Conservation (phyloP, 1,140 invertebrate species). For the Helicoverpa armigera region DNA sequence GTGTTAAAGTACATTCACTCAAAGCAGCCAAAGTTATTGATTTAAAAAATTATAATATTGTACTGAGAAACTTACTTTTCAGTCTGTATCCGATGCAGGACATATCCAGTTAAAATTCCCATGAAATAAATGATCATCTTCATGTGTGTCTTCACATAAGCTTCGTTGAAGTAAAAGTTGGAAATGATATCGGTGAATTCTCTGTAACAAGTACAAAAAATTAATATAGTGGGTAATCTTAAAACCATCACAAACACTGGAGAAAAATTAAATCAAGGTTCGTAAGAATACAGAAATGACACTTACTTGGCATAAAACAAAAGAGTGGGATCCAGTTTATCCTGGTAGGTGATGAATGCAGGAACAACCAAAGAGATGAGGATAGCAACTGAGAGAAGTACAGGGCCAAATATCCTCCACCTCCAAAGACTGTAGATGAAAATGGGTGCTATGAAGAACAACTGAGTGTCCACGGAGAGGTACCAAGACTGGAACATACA, state of each 20-base stretch:
- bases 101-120: slow-evolving; percentile 88
- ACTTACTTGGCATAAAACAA: slow-evolving; percentile 90
- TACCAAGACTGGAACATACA: slow-evolving; percentile 98
- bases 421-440: slow-evolving; percentile 91
- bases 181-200: slow-evolving; percentile 88
- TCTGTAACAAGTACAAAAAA: slow-evolving; percentile 80
- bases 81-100: slow-evolving; percentile 88
- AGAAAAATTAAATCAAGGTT: not conserved
- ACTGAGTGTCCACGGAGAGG: slow-evolving; percentile 94
- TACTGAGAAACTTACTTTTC: slow-evolving; percentile 82
- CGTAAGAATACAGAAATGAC: too few relatives aligned
- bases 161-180: slow-evolving; percentile 88
- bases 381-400: slow-evolving; percentile 86
- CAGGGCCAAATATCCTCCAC: slow-evolving; percentile 88
- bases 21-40: too few relatives aligned
- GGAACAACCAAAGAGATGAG: slow-evolving; percentile 88
- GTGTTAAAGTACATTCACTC: too few relatives aligned
- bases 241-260: not conserved
- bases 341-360: slow-evolving; percentile 88
- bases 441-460: slow-evolving; percentile 92
- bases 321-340: slow-evolving; percentile 89
- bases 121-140: slow-evolving; percentile 89
- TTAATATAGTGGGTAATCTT: not conserved
- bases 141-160: slow-evolving; percentile 91
- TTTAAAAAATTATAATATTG: too few relatives aligned